Evolutionary conservation across 2,113 vertebrate species (phyloP), one percentile per base, ranked within the genome.

Genomic region (Machaerirhynchus nigripectus): DNA sequence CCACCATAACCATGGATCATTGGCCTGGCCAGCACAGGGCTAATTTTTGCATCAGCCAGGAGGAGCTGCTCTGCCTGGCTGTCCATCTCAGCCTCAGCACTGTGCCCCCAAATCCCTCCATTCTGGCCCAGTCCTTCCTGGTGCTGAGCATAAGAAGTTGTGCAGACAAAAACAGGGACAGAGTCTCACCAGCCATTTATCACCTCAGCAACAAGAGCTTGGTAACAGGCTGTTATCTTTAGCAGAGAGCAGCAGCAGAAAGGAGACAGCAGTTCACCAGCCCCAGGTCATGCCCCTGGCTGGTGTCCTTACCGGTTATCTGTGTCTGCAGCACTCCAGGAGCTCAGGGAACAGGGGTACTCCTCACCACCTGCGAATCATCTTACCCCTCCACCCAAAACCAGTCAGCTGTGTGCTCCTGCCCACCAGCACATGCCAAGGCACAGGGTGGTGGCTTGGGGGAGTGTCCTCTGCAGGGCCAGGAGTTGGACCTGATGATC

Each of bases 241-340:
- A 84, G 64, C 31, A 82, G 80, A 70, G 67, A 95, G 85, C n/a
- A 74, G 82, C 53, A 69, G 63, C 8, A 61, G 92, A 89, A 96
- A 93, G 61, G 23, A 82, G 84, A 91, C 78, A 96, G 74, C 78
- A 39, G 50, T 31, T 89, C 81, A 46, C 30, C 80, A 91, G 56
- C 33, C 35, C 44, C 44, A 44, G 64, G 55, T 80, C 82, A 56
- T 27, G 42, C 56, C 44, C 21, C 71, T 74, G 68, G 31, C 15
- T 0, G 1, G 10, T 65, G 70, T 49, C 0, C 16, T 77, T 63
- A 63, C 56, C 85, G 89, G 68, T 78, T 85, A 81, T 52, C 90
- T 9, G 52, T 33, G 90, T 68, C 83, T 88, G 90, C 82, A 89
- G 84, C 84, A 89, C 56, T 71, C 27, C 90, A 92, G 96, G 85